Base-by-base conservation (phyloP, 1,140 invertebrate species). In the Artemia franciscana region DNA sequence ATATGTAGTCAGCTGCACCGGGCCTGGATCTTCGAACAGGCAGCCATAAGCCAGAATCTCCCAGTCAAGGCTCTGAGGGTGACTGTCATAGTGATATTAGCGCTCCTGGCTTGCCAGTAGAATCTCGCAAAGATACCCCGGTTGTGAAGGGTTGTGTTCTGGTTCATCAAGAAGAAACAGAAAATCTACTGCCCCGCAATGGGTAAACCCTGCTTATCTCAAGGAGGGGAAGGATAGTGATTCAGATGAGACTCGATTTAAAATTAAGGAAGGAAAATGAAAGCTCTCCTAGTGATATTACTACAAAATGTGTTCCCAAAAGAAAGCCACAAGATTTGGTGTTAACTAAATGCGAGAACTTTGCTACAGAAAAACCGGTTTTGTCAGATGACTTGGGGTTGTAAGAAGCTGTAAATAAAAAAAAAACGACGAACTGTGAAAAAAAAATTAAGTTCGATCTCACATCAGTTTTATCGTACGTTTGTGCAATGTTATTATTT, bases 141-240 rank as follows among this genome's bases (percentile, higher is more conserved):
- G 62, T 30, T 24, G 64, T 63, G 58, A 62, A 57, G 60, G 60
- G 67, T 70, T 60, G 65, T 68, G 59, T 74, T 76, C 65, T 81
- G 72, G 60, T 70, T 76, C 71, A 68, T 75, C 74, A 58, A 73
- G 91, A 63, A 30, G 63, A 26, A 64, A 59, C 25, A 78, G 92
- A 62, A 97, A 96, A 75, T 87, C 91, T 0, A 89, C 89, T 0
- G 89, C 90, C 26, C 93, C 93, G 0, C 91, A 96, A 74, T 94
- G 92, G 88, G 90, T 96, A 0, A 93, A 93, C 72, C 91, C 89
- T 2, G 88, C 91, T 60, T 86, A 87, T 81, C 85, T 90, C 70
- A 82, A 88, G 65, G 70, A 68, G 64, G 67, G n/a, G 51, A 71
- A 71, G 5, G 39, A 51, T 18, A 15, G 12, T 51, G 39, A 51